Percentiles rank a stretch among this genome's conserved stretches.
Conservation (phyloP, 1,140 invertebrate species). For the Drosophila lowei region DNA sequence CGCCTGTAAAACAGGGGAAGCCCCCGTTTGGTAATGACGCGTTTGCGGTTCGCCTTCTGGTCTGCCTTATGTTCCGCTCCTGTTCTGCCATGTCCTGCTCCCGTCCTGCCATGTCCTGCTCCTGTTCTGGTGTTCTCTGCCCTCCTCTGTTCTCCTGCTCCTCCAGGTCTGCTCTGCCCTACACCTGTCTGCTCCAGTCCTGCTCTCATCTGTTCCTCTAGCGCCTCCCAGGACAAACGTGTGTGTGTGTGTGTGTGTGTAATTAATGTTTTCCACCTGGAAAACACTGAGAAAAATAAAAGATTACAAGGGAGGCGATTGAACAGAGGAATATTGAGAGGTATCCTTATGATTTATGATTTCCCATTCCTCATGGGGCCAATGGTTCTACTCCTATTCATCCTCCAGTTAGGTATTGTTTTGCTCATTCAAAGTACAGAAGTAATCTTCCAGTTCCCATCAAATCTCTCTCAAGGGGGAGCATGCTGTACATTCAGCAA, state of each 20-base stretch:
- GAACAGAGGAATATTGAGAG: too few species aligned
- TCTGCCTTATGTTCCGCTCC: constrained; percentile 14
- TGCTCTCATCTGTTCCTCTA: background rate
- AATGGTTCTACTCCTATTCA: too few species aligned
- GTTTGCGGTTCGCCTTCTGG: constrained; percentile 53
- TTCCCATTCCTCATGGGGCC: too few species aligned
- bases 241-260: constrained; percentile 76
- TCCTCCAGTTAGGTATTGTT: too few species aligned
- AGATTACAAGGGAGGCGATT: too few species aligned
- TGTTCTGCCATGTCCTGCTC: background rate
- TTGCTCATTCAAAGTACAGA: too few species aligned
- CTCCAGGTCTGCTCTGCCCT: background rate
- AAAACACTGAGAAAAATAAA: constrained; percentile 25
- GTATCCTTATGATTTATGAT: too few species aligned
- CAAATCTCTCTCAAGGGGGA: too few species aligned
- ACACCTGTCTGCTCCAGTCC: background rate
- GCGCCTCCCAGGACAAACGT: constrained; percentile 21
- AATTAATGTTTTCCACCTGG: constrained; percentile 65
- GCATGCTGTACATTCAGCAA: too few species aligned
- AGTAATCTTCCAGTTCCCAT: too few species aligned
- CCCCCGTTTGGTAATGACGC: constrained; percentile 51
- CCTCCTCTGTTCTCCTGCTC: background rate
- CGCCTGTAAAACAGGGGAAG: constrained; percentile 6
- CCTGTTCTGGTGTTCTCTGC: background rate
- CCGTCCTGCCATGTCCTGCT: background rate